phyloP scores from a whole-genome alignment of 1,140 invertebrate genomes.

The Heterodera carotae region DNA sequence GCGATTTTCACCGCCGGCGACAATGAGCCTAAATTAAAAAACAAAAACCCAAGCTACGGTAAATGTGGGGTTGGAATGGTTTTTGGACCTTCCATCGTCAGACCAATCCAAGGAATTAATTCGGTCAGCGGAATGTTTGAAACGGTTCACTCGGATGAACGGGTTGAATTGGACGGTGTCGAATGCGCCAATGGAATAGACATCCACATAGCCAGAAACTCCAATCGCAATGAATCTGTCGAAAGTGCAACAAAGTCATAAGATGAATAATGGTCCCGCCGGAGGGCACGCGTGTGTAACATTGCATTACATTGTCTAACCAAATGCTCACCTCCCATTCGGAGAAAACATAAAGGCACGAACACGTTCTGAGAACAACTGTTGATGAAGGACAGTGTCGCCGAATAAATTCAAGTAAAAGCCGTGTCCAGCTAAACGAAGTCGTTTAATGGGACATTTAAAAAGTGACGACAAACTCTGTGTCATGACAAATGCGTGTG shows the following conservation, averaged over 20 bases:
- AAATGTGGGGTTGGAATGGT: no score
- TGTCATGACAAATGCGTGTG: slow-evolving; percentile 43
- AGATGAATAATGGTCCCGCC: no score
- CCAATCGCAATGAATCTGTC: slow-evolving; percentile 39
- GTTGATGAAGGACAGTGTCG: slow-evolving; percentile 31
- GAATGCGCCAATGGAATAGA: slow-evolving; percentile 36
- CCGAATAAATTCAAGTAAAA: slow-evolving; percentile 36
- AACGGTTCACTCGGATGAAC: slow-evolving; percentile 25
- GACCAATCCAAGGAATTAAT: slow-evolving; percentile 42
- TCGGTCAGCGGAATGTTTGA: slow-evolving; percentile 31
- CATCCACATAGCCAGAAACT: slow-evolving; percentile 20
- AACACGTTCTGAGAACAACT: slow-evolving; percentile 16
- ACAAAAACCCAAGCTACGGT: no score
- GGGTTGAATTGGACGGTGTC: slow-evolving; percentile 33
- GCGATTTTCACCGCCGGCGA: slow-evolving; percentile 37
- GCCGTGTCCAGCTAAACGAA: slow-evolving; percentile 29
- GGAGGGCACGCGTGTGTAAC: no score
- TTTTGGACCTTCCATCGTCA: slow-evolving; percentile 34
- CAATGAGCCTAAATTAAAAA: neutral
- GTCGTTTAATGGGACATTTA: neutral
- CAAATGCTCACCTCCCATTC: slow-evolving; percentile 41
- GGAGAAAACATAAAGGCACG: slow-evolving; percentile 35
- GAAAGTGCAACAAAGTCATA: no score
- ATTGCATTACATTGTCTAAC: neutral
- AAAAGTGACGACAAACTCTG: slow-evolving; percentile 22